Conservation (phyloP, 2,113 vertebrate genomes). For the Cepphus grylle region DNA sequence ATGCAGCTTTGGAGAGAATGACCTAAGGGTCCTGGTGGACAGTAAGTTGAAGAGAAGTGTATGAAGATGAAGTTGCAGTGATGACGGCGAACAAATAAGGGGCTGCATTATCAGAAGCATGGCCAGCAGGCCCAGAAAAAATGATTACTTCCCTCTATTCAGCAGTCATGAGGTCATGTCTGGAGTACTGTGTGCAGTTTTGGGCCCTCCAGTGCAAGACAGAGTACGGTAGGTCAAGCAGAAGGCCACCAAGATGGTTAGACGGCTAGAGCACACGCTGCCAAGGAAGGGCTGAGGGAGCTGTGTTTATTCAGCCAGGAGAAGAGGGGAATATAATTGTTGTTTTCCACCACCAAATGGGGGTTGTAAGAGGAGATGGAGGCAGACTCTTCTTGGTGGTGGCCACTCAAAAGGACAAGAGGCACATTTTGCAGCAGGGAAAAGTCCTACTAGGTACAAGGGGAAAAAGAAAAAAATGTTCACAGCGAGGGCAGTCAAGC, state of each 20-base stretch:
- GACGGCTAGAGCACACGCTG: fast-evolving
- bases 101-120: background rate
- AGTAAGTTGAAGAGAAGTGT: background rate
- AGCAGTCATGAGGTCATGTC: background rate
- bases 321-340: background rate
- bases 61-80: background rate
- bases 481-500: background rate
- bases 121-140: background rate
- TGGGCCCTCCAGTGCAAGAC: background rate
- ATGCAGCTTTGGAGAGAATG: background rate
- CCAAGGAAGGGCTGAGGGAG: background rate
- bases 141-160: background rate
- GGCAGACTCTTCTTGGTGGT: background rate
- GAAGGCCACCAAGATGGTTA: background rate
- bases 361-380: background rate
- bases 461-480: background rate
- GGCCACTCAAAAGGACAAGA: background rate
- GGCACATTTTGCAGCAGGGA: background rate
- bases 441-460: background rate
- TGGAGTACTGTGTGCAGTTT: background rate
- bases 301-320: background rate
- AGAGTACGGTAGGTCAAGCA: background rate
- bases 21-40: background rate
- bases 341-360: background rate
- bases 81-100: background rate